phyloP scores from a whole-genome alignment of 1,140 invertebrate genomes.

The Elymnias hypermnestra region DNA sequence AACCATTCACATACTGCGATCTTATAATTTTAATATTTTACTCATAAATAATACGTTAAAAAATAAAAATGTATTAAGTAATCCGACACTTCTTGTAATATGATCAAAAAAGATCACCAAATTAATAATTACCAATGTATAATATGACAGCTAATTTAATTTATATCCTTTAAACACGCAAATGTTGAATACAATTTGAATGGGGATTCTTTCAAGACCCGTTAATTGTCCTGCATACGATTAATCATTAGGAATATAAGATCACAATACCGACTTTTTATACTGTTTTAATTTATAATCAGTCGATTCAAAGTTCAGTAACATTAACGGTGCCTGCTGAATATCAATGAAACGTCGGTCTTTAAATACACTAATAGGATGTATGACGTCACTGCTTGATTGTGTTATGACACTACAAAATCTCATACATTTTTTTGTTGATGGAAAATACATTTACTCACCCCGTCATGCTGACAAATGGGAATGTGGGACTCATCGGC shows the following conservation, averaged over 20 bases:
- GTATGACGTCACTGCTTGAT: too few species aligned
- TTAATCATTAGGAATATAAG: constrained; percentile 9
- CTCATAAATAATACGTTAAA: constrained; percentile 6
- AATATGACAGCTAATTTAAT: constrained; percentile 12
- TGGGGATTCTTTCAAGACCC: constrained; percentile 9
- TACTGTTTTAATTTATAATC: not conserved
- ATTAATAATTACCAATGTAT: constrained; percentile 20
- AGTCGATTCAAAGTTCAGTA: not conserved
- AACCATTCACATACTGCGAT: constrained; percentile 18
- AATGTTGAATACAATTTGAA: constrained; percentile 23
- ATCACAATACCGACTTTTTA: not conserved
- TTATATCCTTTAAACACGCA: constrained; percentile 20
- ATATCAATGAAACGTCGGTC: too few species aligned
- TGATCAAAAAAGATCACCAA: constrained; percentile 18
- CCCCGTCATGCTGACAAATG: too few species aligned
- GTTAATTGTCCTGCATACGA: constrained; percentile 6
- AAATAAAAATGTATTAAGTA: constrained; percentile 12
- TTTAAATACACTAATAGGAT: too few species aligned
- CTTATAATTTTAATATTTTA: constrained; percentile 14
- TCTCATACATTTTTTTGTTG: too few species aligned
- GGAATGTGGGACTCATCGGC: too few species aligned
- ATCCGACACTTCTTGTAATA: constrained; percentile 20
- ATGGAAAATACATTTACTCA: too few species aligned
- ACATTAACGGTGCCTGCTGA: not conserved
- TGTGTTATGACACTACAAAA: too few species aligned